phyloP scores from a whole-genome alignment of 2,113 vertebrate genomes.

The Dipodomys ordii region DNA sequence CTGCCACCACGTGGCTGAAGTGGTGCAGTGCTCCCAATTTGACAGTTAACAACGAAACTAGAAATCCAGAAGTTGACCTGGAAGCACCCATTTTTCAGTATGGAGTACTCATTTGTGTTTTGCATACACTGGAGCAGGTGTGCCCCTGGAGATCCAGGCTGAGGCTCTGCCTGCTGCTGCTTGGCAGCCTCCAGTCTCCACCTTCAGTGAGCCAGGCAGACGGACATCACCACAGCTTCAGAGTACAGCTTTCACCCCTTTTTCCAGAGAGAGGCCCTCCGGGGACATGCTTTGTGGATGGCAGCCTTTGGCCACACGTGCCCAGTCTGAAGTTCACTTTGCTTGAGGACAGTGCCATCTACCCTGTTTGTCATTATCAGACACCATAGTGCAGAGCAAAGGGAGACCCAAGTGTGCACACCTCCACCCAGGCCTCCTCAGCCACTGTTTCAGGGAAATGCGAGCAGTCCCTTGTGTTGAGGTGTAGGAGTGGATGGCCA shows the following conservation, averaged over 20 bases:
- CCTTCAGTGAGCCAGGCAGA: neutral
- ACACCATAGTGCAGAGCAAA: too few species aligned
- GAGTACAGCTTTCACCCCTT: fast-evolving
- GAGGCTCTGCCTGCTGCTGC: neutral
- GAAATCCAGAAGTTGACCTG: neutral
- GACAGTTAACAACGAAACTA: neutral
- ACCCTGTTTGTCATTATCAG: too few species aligned
- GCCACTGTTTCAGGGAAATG: neutral
- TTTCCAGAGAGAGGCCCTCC: slow-evolving; percentile 2
- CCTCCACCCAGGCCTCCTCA: neutral
- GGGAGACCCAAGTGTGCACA: too few species aligned
- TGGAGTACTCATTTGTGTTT: neutral
- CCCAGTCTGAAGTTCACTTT: too few species aligned
- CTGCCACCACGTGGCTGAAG: too few species aligned
- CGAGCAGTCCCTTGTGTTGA: neutral
- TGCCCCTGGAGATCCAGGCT: neutral
- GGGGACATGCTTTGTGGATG: neutral
- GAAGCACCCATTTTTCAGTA: neutral
- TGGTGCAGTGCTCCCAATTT: neutral
- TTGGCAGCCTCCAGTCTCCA: neutral
- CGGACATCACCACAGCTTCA: neutral
- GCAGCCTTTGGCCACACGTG: fast-evolving
- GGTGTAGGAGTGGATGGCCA: neutral
- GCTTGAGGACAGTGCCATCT: neutral
- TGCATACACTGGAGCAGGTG: neutral